phyloP scores from a whole-genome alignment of 2,888 invertebrate species.

The Tromatobia lineatoria region DNA sequence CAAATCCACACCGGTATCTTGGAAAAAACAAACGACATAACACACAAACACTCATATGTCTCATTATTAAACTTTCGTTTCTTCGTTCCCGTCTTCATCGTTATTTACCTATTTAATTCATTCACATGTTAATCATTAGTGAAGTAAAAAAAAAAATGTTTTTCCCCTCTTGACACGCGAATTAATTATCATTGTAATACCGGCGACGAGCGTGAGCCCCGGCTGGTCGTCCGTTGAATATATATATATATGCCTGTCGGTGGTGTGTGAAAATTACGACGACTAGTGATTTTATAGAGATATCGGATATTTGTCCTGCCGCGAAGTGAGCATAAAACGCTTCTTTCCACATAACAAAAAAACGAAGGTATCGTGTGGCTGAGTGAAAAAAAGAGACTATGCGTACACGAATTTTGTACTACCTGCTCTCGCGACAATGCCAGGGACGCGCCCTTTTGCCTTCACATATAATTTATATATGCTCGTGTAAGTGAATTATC shows the following conservation, averaged over 20 bases:
- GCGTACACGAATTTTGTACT: slow-evolving; percentile 58
- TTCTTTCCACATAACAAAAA: slow-evolving; percentile 31
- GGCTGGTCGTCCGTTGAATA: slow-evolving; percentile 34
- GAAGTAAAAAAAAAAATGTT: slow-evolving; percentile 19
- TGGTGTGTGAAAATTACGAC: slow-evolving; percentile 31
- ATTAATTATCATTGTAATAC: slow-evolving; percentile 33
- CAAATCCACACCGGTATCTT: slow-evolving; percentile 26
- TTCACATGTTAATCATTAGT: slow-evolving; percentile 62
- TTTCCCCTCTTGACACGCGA: slow-evolving; percentile 19
- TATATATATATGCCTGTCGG: slow-evolving; percentile 29
- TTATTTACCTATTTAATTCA: slow-evolving; percentile 58
- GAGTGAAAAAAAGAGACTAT: slow-evolving; percentile 24
- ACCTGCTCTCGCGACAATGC: slow-evolving; percentile 41
- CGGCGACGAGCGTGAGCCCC: slow-evolving; percentile 7
- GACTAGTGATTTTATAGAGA: slow-evolving; percentile 54
- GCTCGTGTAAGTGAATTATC: slow-evolving; percentile 29
- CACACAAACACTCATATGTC: slow-evolving; percentile 16
- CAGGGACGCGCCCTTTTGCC: slow-evolving; percentile 51
- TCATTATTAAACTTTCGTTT: slow-evolving; percentile 8
- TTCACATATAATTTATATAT: slow-evolving; percentile 45
- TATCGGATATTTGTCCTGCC: slow-evolving; percentile 46
- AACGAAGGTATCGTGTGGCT: slow-evolving; percentile 22
- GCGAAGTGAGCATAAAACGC: slow-evolving; percentile 48
- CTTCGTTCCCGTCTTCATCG: slow-evolving; percentile 52
- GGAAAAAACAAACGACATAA: slow-evolving; percentile 19